Evolutionary conservation across 2,888 invertebrate species (phyloP).

Genomic region (Cephalotes varians): DNA sequence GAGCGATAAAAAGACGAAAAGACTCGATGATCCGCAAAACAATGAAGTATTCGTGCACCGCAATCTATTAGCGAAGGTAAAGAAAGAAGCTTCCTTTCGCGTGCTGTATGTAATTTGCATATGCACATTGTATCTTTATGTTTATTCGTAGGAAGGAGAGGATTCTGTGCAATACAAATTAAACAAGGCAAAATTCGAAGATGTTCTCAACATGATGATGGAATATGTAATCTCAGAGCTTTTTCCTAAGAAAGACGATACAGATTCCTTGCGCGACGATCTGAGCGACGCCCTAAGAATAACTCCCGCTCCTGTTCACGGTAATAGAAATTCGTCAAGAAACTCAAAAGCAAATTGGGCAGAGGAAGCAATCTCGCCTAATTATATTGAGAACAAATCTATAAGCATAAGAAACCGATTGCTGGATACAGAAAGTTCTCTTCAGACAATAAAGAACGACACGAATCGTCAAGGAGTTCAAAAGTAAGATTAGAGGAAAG

Average conservation of each 20-base stretch:
- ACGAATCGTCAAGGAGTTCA: conserved; percentile 35
- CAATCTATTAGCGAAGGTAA: conserved; percentile 58
- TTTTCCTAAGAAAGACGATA: conserved; percentile 72
- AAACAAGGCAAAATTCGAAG: conserved; percentile 69
- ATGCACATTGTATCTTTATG: conserved; percentile 4
- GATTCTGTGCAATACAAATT: conserved; percentile 54
- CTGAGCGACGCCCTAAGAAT: conserved; percentile 78
- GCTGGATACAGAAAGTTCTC: conserved; percentile 17
- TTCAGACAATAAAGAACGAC: conserved; percentile 40
- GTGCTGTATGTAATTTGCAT: background rate
- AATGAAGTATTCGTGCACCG: conserved; percentile 63
- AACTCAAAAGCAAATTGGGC: conserved; percentile 60
- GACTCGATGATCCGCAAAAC: conserved; percentile 45
- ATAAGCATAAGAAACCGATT: conserved; percentile 44
- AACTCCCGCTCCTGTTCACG: conserved; percentile 76
- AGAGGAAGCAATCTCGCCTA: conserved; percentile 56
- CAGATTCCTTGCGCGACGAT: conserved; percentile 67
- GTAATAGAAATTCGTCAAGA: conserved; percentile 71
- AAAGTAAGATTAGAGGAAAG: conserved; percentile 48
- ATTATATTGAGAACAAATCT: conserved; percentile 54
- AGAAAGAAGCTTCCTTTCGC: background rate
- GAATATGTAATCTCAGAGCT: conserved; percentile 79
- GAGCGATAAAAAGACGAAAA: conserved; percentile 25
- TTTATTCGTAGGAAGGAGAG: conserved; percentile 69
- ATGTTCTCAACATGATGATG: conserved; percentile 79